Evolutionary conservation across 2,888 invertebrate genomes (phyloP), one percentile per base, ranked within the genome.

Genomic region (Drosophila tripunctata): DNA sequence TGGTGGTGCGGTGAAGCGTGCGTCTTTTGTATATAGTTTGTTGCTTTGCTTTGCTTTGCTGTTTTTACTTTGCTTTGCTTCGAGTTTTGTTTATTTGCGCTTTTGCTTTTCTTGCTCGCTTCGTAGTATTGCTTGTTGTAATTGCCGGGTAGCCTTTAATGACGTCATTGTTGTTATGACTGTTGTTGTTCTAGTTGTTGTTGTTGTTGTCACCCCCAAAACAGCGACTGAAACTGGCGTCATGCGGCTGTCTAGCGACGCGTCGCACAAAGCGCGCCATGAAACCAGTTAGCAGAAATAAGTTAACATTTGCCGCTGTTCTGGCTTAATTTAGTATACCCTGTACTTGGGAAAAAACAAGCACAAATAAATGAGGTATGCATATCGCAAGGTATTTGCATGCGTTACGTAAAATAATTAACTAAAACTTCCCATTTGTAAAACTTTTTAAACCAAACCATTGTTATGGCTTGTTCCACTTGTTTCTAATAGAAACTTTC

Each of bases 211-310:
- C 48, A 41, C 27, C 54, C 27, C 67, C n/a, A 27, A 54, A 45
- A 54, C 36, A 33, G 66, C 38, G 62, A 55, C 21, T 17, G 35
- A 12, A 47, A 55, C 33, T 73, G 73, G 73, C 73, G 73, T 66
- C 73, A 66, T 58, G 69, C 12, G 66, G 57, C 65, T 62, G 73
- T 73, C 73, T 73, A 62, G 66, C 73, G 43, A 69, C 73, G 52
- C 73, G 43, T 65, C 73, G 52, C 54, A 57, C 33, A 58, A 57
- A 35, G 38, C 52, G 35, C 38, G 61, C 51, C 38, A 48, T 45
- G 41, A 45, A 45, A 17, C 33, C 7, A 51, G 15, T 31, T 47
- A 4, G 14, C 43, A 4, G 5, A 43, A 43, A 27, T 15, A 22
- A 62, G 58, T 60, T 62, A 51, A 62, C 15, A 21, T 54, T 75